Percentiles rank a stretch among this genome's conserved stretches.
Conservation (phyloP, 1,140 invertebrate species). For the Bombus consobrinus region DNA sequence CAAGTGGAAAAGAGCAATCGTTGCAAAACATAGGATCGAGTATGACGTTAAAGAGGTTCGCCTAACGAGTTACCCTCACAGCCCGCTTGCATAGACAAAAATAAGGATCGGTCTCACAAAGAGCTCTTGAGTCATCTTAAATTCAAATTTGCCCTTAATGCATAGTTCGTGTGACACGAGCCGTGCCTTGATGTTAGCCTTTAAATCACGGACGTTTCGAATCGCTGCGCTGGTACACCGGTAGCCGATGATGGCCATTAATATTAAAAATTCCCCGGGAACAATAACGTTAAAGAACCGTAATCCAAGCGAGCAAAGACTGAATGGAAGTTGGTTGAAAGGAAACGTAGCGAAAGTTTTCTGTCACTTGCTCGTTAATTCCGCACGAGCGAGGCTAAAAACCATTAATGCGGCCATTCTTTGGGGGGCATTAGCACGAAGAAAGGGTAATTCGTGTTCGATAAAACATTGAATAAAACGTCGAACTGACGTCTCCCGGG, state of each 20-base stretch:
- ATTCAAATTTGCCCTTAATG: constrained; percentile 45
- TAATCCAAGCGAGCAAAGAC: neutral
- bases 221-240: neutral
- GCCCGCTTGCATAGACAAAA: constrained; percentile 42
- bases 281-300: constrained; percentile 40
- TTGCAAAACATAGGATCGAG: constrained; percentile 9
- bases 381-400: constrained; percentile 35
- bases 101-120: constrained; percentile 25
- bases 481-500: neutral
- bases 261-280: constrained; percentile 44
- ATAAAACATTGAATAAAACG: constrained; percentile 45
- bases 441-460: constrained; percentile 42
- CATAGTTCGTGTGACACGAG: constrained; percentile 6
- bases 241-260: constrained; percentile 17
- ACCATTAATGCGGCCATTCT: constrained; percentile 47
- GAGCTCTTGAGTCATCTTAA: constrained; percentile 16
- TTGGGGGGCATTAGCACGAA: constrained; percentile 19
- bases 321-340: constrained; percentile 31
- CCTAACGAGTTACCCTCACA: constrained; percentile 6
- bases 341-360: constrained; percentile 38
- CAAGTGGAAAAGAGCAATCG: constrained; percentile 42
- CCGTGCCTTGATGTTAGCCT: neutral
- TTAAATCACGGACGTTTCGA: constrained; percentile 19
- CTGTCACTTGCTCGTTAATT: constrained; percentile 45
- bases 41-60: constrained; percentile 16